Evolutionary conservation across 1,140 invertebrate species (phyloP).

Genomic region (Formica exsecta): DNA sequence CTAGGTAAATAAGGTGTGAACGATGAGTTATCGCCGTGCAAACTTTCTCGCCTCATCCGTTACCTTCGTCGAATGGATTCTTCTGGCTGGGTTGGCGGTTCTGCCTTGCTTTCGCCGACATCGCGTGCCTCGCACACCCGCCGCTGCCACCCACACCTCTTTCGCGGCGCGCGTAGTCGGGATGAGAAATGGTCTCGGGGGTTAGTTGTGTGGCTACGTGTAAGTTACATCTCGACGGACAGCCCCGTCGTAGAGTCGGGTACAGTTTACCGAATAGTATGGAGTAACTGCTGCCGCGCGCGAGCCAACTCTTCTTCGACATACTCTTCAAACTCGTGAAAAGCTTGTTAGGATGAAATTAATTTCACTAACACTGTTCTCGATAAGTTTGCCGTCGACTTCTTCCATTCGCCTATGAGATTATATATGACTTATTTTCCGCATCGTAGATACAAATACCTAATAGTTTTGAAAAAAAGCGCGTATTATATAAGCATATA

Average conservation of each 20-base stretch:
- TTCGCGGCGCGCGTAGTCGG: slow-evolving; percentile 15
- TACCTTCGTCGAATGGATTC: slow-evolving; percentile 68
- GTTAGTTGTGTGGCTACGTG: slow-evolving; percentile 44
- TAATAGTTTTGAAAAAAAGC: not conserved
- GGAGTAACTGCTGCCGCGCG: slow-evolving; percentile 24
- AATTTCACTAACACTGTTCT: slow-evolving; percentile 45
- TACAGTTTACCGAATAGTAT: slow-evolving; percentile 44
- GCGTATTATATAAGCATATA: not conserved
- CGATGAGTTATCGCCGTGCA: slow-evolving; percentile 73
- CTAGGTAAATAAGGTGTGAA: slow-evolving; percentile 76
- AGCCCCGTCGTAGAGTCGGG: slow-evolving; percentile 45
- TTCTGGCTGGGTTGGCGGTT: slow-evolving; percentile 61
- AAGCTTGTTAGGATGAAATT: slow-evolving; percentile 52
- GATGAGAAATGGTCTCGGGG: slow-evolving; percentile 67
- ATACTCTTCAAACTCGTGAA: slow-evolving; percentile 46
- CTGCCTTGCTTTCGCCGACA: slow-evolving; percentile 48
- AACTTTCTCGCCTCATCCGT: slow-evolving; percentile 73
- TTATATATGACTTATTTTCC: not conserved
- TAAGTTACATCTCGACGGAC: slow-evolving; percentile 50
- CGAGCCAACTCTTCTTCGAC: not conserved
- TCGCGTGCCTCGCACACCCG: slow-evolving; percentile 49
- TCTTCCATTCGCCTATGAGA: not conserved
- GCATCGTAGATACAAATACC: not conserved
- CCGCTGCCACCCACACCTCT: not conserved
- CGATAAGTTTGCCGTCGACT: slow-evolving; percentile 3